Evolutionary conservation across 2,113 vertebrate species (phyloP).

Genomic region (Plecturocebus donacophilus): DNA sequence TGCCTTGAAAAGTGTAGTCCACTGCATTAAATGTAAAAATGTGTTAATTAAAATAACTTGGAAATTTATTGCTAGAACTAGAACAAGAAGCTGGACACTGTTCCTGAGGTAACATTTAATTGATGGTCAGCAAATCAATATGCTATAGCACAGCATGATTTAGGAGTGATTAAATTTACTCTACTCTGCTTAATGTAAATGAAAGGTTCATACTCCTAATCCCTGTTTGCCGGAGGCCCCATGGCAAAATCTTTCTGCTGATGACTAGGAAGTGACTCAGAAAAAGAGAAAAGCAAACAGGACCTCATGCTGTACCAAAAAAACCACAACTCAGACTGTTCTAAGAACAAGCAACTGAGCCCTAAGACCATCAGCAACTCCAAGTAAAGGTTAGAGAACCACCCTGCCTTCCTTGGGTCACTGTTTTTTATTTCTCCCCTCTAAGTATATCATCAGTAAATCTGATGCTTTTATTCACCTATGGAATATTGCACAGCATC

Average conservation of each 20-base stretch:
- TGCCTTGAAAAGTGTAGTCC: not conserved
- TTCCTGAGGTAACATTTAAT: conserved; percentile 25
- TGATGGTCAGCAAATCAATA: conserved; percentile 50
- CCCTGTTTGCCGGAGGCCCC: not conserved
- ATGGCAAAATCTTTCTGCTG: not conserved
- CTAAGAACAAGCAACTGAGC: conserved; percentile 2
- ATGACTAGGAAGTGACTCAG: not conserved
- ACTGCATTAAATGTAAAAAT: conserved; percentile 4
- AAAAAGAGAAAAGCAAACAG: conserved; percentile 41
- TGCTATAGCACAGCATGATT: not conserved
- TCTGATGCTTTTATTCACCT: not conserved
- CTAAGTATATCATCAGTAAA: not conserved
- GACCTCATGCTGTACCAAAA: conserved; percentile 2
- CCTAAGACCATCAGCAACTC: not conserved
- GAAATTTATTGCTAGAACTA: conserved; percentile 24
- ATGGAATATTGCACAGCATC: not conserved
- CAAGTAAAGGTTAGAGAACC: not conserved
- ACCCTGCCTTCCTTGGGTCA: not conserved
- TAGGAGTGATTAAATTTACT: conserved; percentile 33
- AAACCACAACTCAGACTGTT: not conserved
- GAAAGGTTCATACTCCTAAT: not conserved
- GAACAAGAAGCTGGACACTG: not conserved
- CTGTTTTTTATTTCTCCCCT: not conserved
- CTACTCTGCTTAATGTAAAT: not conserved
- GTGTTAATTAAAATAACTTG: conserved; percentile 29